phyloP scores from a whole-genome alignment of 2,113 vertebrate species.

The Lamprologus speciosus region DNA sequence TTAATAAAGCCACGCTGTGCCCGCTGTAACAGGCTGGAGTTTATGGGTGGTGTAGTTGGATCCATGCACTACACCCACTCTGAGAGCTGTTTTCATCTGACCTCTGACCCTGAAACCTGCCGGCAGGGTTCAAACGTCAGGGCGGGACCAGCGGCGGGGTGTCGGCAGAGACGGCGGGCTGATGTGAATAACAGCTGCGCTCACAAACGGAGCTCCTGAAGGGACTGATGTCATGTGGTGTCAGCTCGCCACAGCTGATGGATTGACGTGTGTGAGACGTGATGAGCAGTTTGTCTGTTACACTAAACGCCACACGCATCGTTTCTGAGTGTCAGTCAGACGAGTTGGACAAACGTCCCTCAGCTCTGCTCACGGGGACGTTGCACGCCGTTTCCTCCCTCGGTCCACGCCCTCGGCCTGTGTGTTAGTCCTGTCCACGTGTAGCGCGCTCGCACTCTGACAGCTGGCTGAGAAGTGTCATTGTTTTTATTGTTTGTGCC shows the following conservation, averaged over 20 bases:
- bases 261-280: not conserved
- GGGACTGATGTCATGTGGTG: not conserved
- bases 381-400: not conserved
- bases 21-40: not conserved
- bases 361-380: accelerated
- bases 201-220: not conserved
- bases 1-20: not conserved
- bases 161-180: not conserved
- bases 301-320: not conserved
- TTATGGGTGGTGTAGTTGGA: not conserved
- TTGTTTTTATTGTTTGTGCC: not conserved
- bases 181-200: not conserved
- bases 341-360: not conserved
- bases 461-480: not conserved
- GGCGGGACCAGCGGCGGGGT: not conserved
- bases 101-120: not conserved
- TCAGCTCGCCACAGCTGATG: not conserved
- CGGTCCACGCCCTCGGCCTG: not conserved
- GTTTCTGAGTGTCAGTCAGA: not conserved
- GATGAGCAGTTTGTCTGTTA: not conserved
- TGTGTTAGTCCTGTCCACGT: not conserved
- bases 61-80: not conserved
- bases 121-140: not conserved
- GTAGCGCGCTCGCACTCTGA: not conserved
- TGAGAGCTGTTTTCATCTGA: not conserved